These are phyloP conservation scores for Echinometra lucunter DNA, from an alignment of 53 echinoderm and acorn worm genomes.

Conservation along the genomic window DNA sequence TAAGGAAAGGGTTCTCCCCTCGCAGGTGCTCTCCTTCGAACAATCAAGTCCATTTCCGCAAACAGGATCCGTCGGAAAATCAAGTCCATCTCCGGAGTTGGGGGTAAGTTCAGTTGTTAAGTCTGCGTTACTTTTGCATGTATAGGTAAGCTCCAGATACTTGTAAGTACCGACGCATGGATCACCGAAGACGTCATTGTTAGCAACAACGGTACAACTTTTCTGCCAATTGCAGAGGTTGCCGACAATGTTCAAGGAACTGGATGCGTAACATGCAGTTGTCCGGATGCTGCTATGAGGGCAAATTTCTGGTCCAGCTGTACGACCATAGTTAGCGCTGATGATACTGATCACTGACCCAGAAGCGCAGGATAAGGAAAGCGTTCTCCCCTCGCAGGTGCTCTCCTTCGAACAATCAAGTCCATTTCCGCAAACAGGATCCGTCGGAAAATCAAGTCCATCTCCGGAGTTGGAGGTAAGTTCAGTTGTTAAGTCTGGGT, in stretches of 20 bases:
- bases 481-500: background rate
- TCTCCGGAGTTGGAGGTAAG: background rate
- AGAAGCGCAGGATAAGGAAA: background rate
- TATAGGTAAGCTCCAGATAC: background rate
- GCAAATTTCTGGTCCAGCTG: too few relatives aligned
- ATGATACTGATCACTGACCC: background rate
- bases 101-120: background rate
- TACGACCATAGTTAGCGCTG: too few relatives aligned
- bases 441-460: too few relatives aligned
- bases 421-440: background rate
- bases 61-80: background rate
- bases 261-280: background rate
- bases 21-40: background rate
- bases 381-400: background rate
- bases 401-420: background rate
- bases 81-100: too few relatives aligned
- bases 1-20: background rate
- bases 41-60: too few relatives aligned
- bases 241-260: background rate
- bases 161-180: constrained; percentile 46
- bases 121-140: background rate
- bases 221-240: background rate
- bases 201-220: background rate
- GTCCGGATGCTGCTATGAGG: background rate
- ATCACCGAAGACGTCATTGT: constrained; percentile 45